Percentiles rank a stretch among this genome's conserved stretches.
Conservation (phyloP, 1,140 invertebrate species). For the Lucilia sericata region DNA sequence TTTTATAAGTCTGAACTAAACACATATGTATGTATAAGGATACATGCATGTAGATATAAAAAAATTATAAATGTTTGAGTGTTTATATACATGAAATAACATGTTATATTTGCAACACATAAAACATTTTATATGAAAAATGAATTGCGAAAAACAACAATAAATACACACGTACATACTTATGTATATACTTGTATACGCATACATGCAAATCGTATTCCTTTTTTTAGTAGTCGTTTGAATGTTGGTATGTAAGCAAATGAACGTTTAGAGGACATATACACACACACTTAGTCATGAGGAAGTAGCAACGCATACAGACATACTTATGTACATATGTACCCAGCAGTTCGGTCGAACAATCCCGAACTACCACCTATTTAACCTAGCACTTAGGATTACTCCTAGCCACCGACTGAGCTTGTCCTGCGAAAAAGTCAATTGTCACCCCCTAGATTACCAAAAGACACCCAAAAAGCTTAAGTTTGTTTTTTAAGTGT, state of each 20-base stretch:
- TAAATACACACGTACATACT: background rate
- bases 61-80: background rate
- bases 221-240: background rate
- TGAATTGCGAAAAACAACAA: background rate
- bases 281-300: background rate
- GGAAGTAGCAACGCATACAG: background rate
- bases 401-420: no score
- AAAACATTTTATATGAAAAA: conserved; percentile 3
- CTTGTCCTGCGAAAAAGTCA: no score
- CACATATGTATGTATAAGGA: background rate
- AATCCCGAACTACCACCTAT: no score
- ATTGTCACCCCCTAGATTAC: no score
- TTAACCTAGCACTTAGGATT: no score
- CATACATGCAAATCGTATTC: background rate
- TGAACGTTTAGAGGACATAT: background rate
- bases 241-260: background rate
- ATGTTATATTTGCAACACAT: conserved; percentile 1
- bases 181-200: background rate
- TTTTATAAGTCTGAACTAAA: background rate
- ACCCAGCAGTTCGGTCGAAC: no score
- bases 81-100: background rate
- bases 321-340: no score
- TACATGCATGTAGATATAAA: background rate
- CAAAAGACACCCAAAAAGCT: no score
- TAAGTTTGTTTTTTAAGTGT: no score